A percentile compares a stretch with the other conserved stretches of the same genome.
phyloP scores from a whole-genome alignment of 2,113 vertebrate genomes.

The Pandion haliaetus region DNA sequence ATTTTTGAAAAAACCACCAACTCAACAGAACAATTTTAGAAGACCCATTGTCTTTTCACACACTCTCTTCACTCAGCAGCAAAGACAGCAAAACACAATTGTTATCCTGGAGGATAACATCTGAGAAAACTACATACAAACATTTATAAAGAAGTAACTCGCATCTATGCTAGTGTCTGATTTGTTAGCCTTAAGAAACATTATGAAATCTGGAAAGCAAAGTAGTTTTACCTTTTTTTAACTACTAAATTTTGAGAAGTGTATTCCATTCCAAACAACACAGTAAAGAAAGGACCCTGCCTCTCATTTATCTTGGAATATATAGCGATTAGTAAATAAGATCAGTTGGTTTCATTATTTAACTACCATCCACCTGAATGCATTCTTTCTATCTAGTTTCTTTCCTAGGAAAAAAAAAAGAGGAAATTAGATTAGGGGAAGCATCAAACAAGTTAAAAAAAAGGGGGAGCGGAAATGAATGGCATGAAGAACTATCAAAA shows the following conservation, averaged over 20 bases:
- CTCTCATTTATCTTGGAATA: neutral
- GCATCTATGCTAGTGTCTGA: neutral
- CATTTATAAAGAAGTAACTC: neutral
- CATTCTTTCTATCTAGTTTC: neutral
- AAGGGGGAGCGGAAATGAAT: neutral
- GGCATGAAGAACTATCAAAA: neutral
- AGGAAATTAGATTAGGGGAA: neutral
- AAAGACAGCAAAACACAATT: neutral
- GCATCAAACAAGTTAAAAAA: neutral
- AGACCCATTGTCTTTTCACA: neutral
- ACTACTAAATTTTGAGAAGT: neutral
- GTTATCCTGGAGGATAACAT: neutral
- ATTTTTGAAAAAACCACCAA: neutral
- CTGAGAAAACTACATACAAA: neutral
- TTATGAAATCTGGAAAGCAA: neutral
- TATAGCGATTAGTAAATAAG: neutral
- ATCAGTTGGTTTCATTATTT: neutral
- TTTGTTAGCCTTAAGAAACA: neutral
- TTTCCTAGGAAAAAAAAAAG: neutral
- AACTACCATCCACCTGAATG: neutral
- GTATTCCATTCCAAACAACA: neutral
- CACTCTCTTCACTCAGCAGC: neutral
- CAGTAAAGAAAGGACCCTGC: neutral
- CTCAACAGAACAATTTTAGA: neutral
- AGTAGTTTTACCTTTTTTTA: neutral